Base-by-base conservation (phyloP, 2,797 vertebrate genomes). In the Sylvilagus floridanus region DNA sequence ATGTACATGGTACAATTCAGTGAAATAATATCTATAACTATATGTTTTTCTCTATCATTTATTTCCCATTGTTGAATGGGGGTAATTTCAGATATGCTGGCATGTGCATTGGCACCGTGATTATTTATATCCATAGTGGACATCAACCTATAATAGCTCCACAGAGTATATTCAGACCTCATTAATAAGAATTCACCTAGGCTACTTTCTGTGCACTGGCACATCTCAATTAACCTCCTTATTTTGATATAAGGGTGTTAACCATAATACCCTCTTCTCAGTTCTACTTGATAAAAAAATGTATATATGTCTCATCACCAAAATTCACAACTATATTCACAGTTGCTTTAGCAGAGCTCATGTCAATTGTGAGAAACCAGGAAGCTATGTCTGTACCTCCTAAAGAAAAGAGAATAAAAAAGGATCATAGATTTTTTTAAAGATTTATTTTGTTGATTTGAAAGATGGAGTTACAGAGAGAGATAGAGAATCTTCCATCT, bases 221-320 rank as follows among this genome's bases (percentile, higher is more conserved):
- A 17, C 13, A 50, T 72, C 16, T 57, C 9, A 0, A 7, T 60
- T 89, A 83, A 73, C 7, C 37, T 72, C 24, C n/a, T 86, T 62
- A 63, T 76, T 95, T 90, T 86, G 76, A 83, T 62, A 79, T 14
- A 3, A 63, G 54, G 17, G 60, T 19, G 10, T 17, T 79, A 82
- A 42, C 4, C 69, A 26, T 50, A 35, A 26, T 50, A 35, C 3
- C 24, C 22, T 69, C 35, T 37, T 26, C 68, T 81, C 28, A 26
- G 35, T 42, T n/a, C 47, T 52, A 84, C 60, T 37, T 66, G 37
- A 94, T 66, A 63, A 52, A 92, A 92, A 77, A 81, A 81, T 22
- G 90, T 3, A 16, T 47, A 52, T 52, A n/a, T n/a, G n/a, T 10
- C 21, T 71, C 54, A 57, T 42, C 26, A 91, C 35, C 32, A 50